A percentile compares a stretch with the other conserved stretches of the same genome.
Evolutionary conservation across 2,113 vertebrate species (phyloP).

Genomic region (Triplophysa rosa): DNA sequence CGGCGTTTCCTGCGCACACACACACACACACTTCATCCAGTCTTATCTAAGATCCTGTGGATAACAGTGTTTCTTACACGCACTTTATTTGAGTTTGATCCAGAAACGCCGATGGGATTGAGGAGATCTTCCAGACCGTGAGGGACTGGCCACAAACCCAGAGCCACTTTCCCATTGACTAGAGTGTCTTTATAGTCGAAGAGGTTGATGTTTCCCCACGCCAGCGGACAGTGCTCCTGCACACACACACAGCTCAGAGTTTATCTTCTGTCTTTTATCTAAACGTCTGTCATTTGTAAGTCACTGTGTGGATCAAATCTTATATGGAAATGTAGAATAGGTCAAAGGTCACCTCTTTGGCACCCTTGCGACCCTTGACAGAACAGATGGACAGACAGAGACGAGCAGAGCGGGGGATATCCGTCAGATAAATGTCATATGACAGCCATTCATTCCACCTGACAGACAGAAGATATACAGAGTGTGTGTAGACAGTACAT

Average conservation of each 20-base stretch:
- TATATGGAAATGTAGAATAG: neutral
- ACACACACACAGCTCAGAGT: slow-evolving; percentile 42
- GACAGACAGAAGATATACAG: neutral
- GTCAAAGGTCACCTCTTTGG: slow-evolving; percentile 63
- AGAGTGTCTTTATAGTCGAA: slow-evolving; percentile 64
- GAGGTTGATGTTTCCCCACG: slow-evolving; percentile 65
- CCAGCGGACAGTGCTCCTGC: slow-evolving; percentile 65
- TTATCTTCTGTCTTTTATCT: neutral
- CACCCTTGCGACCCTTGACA: slow-evolving; percentile 68
- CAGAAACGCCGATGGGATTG: slow-evolving; percentile 65
- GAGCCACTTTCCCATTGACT: slow-evolving; percentile 60
- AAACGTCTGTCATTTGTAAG: too few relatives aligned
- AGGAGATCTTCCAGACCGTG: slow-evolving; percentile 73
- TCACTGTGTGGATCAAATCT: too few relatives aligned
- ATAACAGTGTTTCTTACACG: neutral
- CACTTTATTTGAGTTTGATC: slow-evolving; percentile 60
- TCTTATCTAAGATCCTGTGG: neutral
- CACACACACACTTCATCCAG: slow-evolving; percentile 17
- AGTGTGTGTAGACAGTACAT: neutral
- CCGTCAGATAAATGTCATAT: slow-evolving; percentile 64
- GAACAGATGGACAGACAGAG: slow-evolving; percentile 69
- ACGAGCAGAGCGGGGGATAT: slow-evolving; percentile 62
- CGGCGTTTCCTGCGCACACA: slow-evolving; percentile 70
- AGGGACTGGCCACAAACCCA: slow-evolving; percentile 68
- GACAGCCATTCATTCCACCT: slow-evolving; percentile 69